Base-by-base conservation (phyloP, 2,797 vertebrate genomes). In the Jordanella pulchra region DNA sequence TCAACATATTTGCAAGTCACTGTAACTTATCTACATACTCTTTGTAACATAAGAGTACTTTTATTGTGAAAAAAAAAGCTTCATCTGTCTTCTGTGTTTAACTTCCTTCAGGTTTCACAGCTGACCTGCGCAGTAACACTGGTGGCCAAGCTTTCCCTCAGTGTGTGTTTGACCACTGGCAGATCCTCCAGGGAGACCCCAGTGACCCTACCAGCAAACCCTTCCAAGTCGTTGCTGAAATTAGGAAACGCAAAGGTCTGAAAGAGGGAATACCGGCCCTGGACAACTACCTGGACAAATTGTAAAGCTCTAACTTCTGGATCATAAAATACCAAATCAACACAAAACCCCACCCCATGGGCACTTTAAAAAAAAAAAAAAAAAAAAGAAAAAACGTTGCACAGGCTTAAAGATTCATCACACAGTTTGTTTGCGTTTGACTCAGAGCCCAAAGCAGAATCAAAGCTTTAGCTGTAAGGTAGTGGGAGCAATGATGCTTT, bases 101-200 rank as follows among this genome's bases (percentile, higher is more conserved):
- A 1, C 81, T 35, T 30, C 64, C 47, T 73, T 1, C 65, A 98
- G 97, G 97, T 48, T 99, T 99, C 89, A 99, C 97, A 0, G 97
- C 97, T 0, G 96, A 99, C 85, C 81, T 99, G 85, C 93, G 96
- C 75, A 97, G 96, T 77, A 97, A 97, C 92, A 99, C 97, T 0
- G 96, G 97, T 0, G 97, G 97, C 45, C 97, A 98, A 87, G 97
- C 97, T 28, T 99, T 99, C 84, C 97, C 97, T 11, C 97, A 99
- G 93, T 98, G 97, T 0, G 95, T 99, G 32, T 99, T 99, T 0
- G 96, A 99, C 88, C 96, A 98, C 94, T 99, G 97, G 97, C 97
- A 99, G 93, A 95, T 97, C 75, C 93, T 99, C 54, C 96, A 92
- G 0, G 97, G 97, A 23, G 96, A 98, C 73, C 96, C 97, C 58